A percentile compares a stretch with the other conserved stretches of the same genome.
These are phyloP conservation scores for Dynastes grantii DNA, from an alignment of 2,888 invertebrate species.

Conservation along the genomic window DNA sequence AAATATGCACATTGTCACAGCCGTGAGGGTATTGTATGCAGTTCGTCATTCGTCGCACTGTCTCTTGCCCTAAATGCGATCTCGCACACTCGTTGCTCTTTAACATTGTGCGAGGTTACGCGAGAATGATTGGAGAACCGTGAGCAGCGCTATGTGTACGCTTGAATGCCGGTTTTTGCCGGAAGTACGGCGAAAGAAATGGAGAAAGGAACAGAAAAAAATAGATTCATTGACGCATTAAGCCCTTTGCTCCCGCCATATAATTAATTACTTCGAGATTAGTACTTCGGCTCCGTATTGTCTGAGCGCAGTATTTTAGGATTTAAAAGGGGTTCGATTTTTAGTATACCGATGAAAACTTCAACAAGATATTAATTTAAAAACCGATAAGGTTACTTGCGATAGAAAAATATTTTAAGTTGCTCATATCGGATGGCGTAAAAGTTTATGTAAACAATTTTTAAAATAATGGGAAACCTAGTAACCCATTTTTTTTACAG, in stretches of 20 bases:
- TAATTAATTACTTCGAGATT: constrained; percentile 47
- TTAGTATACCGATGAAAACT: not conserved
- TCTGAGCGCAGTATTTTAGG: constrained; percentile 30
- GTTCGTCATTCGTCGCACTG: constrained; percentile 52
- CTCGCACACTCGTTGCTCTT: constrained; percentile 16
- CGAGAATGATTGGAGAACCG: constrained; percentile 21
- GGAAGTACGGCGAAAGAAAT: constrained; percentile 38
- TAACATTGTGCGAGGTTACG: constrained; percentile 1
- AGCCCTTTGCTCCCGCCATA: constrained; percentile 37
- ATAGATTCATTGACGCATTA: constrained; percentile 48
- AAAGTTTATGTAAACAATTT: too few species aligned
- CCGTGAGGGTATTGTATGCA: constrained; percentile 52
- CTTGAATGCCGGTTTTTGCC: constrained; percentile 28
- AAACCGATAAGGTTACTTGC: not conserved
- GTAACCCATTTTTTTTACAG: too few species aligned
- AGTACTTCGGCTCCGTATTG: constrained; percentile 44
- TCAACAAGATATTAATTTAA: constrained; percentile 6
- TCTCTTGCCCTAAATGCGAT: constrained; percentile 34
- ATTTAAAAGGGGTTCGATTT: constrained; percentile 13
- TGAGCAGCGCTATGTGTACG: not conserved
- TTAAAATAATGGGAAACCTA: too few species aligned
- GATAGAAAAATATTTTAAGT: not conserved
- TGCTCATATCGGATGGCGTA: too few species aligned
- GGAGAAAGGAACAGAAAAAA: constrained; percentile 33
- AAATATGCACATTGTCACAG: constrained; percentile 56